Conservation (phyloP, 2,113 vertebrate genomes). For the Neoarius graeffei region DNA sequence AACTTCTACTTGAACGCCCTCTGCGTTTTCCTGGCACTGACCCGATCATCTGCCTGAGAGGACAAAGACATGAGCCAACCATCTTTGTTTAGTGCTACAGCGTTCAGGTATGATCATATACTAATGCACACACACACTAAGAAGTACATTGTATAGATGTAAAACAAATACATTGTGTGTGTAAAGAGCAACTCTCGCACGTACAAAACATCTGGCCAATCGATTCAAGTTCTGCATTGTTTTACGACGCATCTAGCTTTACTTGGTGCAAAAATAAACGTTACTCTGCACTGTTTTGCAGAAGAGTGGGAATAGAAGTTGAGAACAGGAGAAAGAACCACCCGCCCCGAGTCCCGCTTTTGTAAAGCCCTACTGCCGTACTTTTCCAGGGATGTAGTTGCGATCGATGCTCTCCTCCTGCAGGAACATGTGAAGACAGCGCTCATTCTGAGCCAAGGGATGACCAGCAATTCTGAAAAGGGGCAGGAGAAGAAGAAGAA, state of each 20-base stretch:
- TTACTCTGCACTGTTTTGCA: slow-evolving; percentile 78
- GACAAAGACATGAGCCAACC: slow-evolving; percentile 51
- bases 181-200: slow-evolving; percentile 56
- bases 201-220: slow-evolving; percentile 50
- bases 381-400: slow-evolving; percentile 99
- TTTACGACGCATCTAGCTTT: slow-evolving; percentile 64
- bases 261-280: slow-evolving; percentile 88
- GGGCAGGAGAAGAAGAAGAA: neutral
- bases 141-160: slow-evolving; percentile 45
- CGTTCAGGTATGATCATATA: slow-evolving; percentile 27
- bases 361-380: slow-evolving; percentile 87
- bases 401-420: slow-evolving; percentile 97
- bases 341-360: slow-evolving; percentile 47
- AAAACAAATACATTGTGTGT: slow-evolving; percentile 62
- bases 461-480: slow-evolving; percentile 91
- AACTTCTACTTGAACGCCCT: neutral
- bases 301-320: slow-evolving; percentile 54
- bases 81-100: slow-evolving; percentile 43
- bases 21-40: neutral
- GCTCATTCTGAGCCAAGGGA: slow-evolving; percentile 97
- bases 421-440: slow-evolving; percentile 99
- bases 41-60: slow-evolving; percentile 28
- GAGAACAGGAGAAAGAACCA: slow-evolving; percentile 72
- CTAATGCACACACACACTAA: neutral
- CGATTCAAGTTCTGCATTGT: slow-evolving; percentile 50